A percentile compares a stretch with the other conserved stretches of the same genome.
Evolutionary conservation across 1,140 invertebrate species (phyloP).

Genomic region (Meloidogyne hapla): DNA sequence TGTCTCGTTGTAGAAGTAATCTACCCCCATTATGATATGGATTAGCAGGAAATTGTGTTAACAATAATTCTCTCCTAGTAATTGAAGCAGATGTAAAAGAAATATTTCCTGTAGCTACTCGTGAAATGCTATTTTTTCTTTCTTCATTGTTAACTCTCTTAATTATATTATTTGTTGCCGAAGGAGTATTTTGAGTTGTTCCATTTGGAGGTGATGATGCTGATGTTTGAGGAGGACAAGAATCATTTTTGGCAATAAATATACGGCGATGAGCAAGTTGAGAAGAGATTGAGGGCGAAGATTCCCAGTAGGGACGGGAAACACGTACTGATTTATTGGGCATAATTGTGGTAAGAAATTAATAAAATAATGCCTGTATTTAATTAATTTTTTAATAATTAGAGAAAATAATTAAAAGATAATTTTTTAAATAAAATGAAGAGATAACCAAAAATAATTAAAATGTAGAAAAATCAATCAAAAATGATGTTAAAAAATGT

Average conservation of each 20-base stretch:
- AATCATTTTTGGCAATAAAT: not conserved
- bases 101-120: constrained; percentile 16
- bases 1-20: not conserved
- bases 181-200: not conserved
- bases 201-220: not conserved
- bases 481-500: no score
- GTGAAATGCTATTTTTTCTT: not conserved
- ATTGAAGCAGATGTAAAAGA: constrained; percentile 28
- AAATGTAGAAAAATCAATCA: no score
- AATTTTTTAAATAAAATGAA: no score
- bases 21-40: constrained; percentile 9
- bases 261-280: not conserved
- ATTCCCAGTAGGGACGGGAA: not conserved
- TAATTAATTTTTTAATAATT: no score
- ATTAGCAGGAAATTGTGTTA: constrained; percentile 4
- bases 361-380: no score
- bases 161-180: not conserved
- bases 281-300: not conserved
- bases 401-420: no score
- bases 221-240: not conserved
- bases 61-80: constrained; percentile 20
- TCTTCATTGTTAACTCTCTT: not conserved
- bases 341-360: not conserved
- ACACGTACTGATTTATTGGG: not conserved
- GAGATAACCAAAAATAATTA: no score